Conservation (phyloP, 2,888 invertebrate species). For the Bhutanitis thaidina region DNA sequence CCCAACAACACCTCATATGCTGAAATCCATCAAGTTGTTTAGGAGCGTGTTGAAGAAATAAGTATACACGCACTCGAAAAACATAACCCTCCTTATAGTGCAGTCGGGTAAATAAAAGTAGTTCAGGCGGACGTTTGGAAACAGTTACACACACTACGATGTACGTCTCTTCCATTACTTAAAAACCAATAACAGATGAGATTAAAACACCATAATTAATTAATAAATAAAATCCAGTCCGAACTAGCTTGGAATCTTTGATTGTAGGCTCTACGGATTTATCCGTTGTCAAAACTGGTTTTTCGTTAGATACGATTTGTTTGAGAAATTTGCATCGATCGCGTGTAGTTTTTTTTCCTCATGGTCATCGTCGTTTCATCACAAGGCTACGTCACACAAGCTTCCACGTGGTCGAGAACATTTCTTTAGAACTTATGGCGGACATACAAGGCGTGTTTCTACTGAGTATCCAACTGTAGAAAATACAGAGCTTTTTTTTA, state of each 20-base stretch:
- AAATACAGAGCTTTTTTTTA: too few relatives aligned
- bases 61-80: too few relatives aligned
- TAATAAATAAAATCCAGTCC: not conserved
- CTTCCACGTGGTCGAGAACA: not conserved
- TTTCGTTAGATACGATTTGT: slow-evolving; percentile 4
- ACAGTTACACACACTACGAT: too few relatives aligned
- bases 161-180: too few relatives aligned
- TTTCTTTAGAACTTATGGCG: not conserved
- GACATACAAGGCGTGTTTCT: too few relatives aligned
- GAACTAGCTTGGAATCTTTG: not conserved
- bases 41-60: too few relatives aligned
- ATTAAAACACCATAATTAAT: not conserved
- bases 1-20: too few relatives aligned
- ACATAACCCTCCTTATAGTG: too few relatives aligned
- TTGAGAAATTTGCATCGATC: slow-evolving; percentile 8
- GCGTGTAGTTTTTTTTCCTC: slow-evolving; percentile 4
- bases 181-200: not conserved
- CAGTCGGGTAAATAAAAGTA: too few relatives aligned
- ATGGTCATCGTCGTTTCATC: not conserved
- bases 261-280: not conserved
- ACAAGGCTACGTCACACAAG: not conserved
- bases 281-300: slow-evolving; percentile 6
- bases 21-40: too few relatives aligned
- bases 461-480: too few relatives aligned
- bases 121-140: too few relatives aligned